Evolutionary conservation across 2,888 invertebrate species (phyloP), one percentile per base, ranked within the genome.

Genomic region (Trileptium ribeirensis): DNA sequence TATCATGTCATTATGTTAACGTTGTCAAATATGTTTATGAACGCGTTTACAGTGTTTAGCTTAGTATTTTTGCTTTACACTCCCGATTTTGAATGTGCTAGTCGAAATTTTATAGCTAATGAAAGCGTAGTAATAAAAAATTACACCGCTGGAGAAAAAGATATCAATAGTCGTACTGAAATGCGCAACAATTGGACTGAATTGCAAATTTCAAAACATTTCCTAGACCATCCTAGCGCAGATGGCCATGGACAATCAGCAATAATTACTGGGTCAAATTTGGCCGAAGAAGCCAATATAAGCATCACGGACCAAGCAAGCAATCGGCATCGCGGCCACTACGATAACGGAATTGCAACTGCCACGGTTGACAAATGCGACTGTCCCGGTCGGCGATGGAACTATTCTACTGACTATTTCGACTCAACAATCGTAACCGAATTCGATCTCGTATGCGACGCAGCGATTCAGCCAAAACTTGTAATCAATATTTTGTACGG

Each of bases 21-120:
- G 24, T 8, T 51, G 8, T 51, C 51, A 24, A 51, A 24, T 51
- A 51, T 51, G 51, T 24, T 51, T 15, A 51, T 51, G 88, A 86
- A 70, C 74, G 74, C 74, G 29, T 70, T 15, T 33, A 51, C 51
- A 24, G 51, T 51, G 24, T 51, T 51, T 24, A n/a, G 74, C 29
- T 15, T 70, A 33, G 74, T 70, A 3, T 70, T 70, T 33, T 8
- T 70, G 15, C 8, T n/a, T 3, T 70, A 31, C 29, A 70, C 74
- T 8, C 74, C 74, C 15, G 74, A 70, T n/a, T 70, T 70, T n/a
- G 34, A 15, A 8, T 70, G 74, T n/a, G n/a, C n/a, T n/a, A n/a
- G n/a, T n/a, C n/a, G n/a, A n/a, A n/a, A n/a, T n/a, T n/a, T n/a
- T n/a, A n/a, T n/a, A n/a, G n/a, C n/a, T n/a, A n/a, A n/a, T n/a